phyloP scores from a whole-genome alignment of 2,113 vertebrate species.

The Eulacestoma nigropectus region DNA sequence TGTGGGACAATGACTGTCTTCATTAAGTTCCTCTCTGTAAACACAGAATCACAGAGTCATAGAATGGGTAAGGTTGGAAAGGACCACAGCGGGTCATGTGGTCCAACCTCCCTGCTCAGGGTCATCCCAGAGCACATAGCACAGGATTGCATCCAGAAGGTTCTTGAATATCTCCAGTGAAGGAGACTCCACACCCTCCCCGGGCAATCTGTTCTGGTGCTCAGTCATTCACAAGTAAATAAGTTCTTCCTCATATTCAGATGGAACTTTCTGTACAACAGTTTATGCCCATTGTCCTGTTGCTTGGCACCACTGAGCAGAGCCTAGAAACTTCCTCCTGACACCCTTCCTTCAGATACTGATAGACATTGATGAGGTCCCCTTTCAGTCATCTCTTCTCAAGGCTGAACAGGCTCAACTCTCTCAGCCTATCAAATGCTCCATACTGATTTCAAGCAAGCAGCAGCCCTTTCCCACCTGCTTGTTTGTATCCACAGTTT shows the following conservation, averaged over 20 bases:
- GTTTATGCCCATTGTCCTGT: not conserved
- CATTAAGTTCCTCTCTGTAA: not conserved
- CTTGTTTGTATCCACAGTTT: not conserved
- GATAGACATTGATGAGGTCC: accelerated
- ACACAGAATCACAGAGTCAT: not conserved
- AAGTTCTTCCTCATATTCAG: not conserved
- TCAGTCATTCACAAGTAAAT: not conserved
- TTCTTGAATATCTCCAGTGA: not conserved
- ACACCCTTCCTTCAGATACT: not conserved
- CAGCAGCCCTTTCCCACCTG: not conserved
- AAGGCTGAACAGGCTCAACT: too few species aligned
- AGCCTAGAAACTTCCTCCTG: not conserved
- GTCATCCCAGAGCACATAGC: not conserved
- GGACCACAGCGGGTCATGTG: too few species aligned
- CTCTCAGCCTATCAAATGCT: not conserved
- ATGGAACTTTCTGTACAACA: not conserved
- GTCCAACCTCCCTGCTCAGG: not conserved
- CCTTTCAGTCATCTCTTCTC: not conserved
- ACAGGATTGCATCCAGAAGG: not conserved
- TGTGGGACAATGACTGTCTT: not conserved
- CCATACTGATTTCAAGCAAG: not conserved
- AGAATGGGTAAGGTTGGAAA: not conserved
- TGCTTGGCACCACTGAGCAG: not conserved
- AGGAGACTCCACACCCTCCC: not conserved
- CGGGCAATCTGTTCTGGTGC: not conserved